Evolutionary conservation across 2,888 invertebrate species (phyloP), one percentile per base, ranked within the genome.

Genomic region (Autographa pulchrina): DNA sequence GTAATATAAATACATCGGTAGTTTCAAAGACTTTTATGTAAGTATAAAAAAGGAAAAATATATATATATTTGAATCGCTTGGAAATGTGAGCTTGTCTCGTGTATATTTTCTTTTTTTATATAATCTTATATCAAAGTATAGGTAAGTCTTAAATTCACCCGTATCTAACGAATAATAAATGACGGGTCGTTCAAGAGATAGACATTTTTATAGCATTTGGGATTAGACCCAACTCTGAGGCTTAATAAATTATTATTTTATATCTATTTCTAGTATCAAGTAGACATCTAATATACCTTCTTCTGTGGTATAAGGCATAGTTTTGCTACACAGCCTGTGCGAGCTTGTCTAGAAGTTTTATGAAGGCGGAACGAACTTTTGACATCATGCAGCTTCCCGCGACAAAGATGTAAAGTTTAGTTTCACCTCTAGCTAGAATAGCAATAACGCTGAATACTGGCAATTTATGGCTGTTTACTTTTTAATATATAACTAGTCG

Each of bases 291-390:
- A 54, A 25, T 56, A 56, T 25, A 20, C 25, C 13, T 14, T 56
- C 0, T 9, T 56, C 25, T 18, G 2, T 54, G 9, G 20, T 56
- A 25, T 4, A 20, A 4, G 25, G 13, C 54, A 43, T 60, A 78
- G 62, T 74, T 70, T 32, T 41, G 35, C 25, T 64, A 56, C 20
- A 13, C n/a, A 48, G 13, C 0, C 7, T 20, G 48, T 32, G 54
- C 13, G 6, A 54, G 67, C 56, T 41, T 60, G 67, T 14, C 43
- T 65, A 54, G 65, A 43, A 78, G 79, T 68, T 79, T 70, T 76
- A 70, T 79, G 62, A 70, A 67, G 80, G 54, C 20, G 67, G 60
- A 48, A 67, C 64, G 41, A 72, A 73, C 38, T 80, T 76, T 35
- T 70, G 77, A 76, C 70, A 68, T 38, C 64, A 48, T 43, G 52